phyloP scores from a whole-genome alignment of 2,888 invertebrate genomes.

The Oscheius sp. region DNA sequence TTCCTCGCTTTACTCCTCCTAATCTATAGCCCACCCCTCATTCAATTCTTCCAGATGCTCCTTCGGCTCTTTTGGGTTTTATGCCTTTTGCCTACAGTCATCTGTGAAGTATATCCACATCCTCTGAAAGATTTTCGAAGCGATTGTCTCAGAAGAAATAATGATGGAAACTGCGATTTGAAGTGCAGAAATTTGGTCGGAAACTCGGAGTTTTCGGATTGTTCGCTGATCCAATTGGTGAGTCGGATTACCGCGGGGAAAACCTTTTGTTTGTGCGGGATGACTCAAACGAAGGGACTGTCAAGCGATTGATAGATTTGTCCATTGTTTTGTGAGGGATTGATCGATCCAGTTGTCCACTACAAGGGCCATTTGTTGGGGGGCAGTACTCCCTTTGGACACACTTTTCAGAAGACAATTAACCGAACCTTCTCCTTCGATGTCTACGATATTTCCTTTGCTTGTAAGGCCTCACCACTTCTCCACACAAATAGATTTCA shows the following conservation, averaged over 20 bases:
- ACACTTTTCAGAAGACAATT: not conserved
- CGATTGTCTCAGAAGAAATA: not conserved
- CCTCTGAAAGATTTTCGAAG: constrained; percentile 4
- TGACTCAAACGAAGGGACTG: not conserved
- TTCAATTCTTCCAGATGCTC: not conserved
- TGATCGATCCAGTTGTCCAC: not conserved
- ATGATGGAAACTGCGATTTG: constrained; percentile 1
- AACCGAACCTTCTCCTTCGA: not conserved
- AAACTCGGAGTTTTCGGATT: not conserved
- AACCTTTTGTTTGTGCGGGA: not conserved
- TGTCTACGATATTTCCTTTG: not conserved
- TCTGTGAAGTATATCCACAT: not conserved
- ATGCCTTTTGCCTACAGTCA: not conserved
- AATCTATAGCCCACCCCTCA: not conserved
- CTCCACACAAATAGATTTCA: not conserved
- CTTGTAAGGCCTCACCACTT: not conserved
- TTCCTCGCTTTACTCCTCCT: not conserved
- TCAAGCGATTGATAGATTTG: not conserved
- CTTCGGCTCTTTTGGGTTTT: not conserved
- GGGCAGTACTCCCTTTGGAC: not conserved
- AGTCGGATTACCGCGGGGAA: constrained; percentile 1
- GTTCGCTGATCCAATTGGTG: not conserved
- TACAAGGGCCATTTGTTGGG: not conserved
- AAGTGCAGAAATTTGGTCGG: not conserved
- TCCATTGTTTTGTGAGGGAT: not conserved